phyloP scores from a whole-genome alignment of 2,113 vertebrate species.

The Chloropsis hardwickii region DNA sequence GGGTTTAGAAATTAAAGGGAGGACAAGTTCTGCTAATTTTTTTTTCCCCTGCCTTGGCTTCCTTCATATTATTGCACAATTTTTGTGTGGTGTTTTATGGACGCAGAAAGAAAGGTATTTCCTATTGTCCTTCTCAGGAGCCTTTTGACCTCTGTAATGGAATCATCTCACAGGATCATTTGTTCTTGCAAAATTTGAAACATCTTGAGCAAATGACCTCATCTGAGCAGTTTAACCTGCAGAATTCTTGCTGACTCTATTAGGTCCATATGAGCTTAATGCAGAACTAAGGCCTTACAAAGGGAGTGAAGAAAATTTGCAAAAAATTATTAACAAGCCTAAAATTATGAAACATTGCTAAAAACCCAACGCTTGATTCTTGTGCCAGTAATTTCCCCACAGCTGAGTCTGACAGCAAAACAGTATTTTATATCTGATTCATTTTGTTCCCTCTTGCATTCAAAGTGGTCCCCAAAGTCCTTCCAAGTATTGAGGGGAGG shows the following conservation, averaged over 20 bases:
- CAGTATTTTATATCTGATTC: background rate
- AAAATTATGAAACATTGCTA: background rate
- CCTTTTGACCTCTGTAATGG: background rate
- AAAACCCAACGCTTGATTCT: background rate
- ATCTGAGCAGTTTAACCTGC: background rate
- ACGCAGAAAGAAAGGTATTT: background rate
- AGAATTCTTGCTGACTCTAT: background rate
- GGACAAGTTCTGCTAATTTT: background rate
- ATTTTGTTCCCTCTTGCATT: background rate
- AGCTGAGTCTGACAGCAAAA: background rate
- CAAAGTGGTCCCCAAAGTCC: background rate
- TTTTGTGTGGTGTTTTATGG: background rate
- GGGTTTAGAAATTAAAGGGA: background rate
- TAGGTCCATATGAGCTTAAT: background rate
- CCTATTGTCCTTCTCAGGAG: background rate
- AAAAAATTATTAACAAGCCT: background rate
- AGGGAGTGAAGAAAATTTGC: background rate
- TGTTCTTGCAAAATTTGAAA: conserved; percentile 6
- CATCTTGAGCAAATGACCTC: conserved; percentile 18
- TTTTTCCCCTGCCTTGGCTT: background rate
- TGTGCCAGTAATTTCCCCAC: background rate
- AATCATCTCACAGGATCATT: background rate
- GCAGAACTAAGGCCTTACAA: background rate
- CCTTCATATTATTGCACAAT: background rate
- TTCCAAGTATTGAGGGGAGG: background rate